phyloP scores from a whole-genome alignment of 2,113 vertebrate genomes.

The Sigmodon hispidus region DNA sequence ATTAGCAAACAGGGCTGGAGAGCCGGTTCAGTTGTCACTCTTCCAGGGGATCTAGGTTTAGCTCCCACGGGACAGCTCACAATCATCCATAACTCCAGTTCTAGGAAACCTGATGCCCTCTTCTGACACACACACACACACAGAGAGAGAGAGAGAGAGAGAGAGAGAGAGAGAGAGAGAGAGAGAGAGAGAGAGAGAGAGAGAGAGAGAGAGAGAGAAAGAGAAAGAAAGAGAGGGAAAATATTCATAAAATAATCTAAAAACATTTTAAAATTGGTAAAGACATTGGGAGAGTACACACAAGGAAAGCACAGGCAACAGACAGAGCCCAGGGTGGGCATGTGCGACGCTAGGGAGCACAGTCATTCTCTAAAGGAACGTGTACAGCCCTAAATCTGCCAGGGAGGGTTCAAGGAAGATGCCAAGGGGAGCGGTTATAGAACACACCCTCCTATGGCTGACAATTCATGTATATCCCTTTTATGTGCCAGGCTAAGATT shows the following conservation, averaged over 20 bases:
- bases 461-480: background rate
- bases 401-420: background rate
- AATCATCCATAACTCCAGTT: background rate
- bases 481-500: background rate
- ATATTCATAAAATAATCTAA: background rate
- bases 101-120: background rate
- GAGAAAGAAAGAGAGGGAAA: no score
- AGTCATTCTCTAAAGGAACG: constrained; percentile 30
- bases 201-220: no score
- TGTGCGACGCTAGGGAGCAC: background rate
- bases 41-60: background rate
- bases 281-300: background rate
- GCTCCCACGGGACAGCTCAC: background rate
- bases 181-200: no score
- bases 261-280: background rate
- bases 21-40: background rate
- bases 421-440: background rate
- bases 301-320: constrained; percentile 12
- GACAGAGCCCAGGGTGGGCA: background rate
- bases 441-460: background rate
- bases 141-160: no score
- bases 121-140: background rate
- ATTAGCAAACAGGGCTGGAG: background rate
- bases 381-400: background rate
- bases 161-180: no score